A percentile compares a stretch with the other conserved stretches of the same genome.
phyloP scores from a whole-genome alignment of 2,888 invertebrate genomes.

The Nudaria mundana region DNA sequence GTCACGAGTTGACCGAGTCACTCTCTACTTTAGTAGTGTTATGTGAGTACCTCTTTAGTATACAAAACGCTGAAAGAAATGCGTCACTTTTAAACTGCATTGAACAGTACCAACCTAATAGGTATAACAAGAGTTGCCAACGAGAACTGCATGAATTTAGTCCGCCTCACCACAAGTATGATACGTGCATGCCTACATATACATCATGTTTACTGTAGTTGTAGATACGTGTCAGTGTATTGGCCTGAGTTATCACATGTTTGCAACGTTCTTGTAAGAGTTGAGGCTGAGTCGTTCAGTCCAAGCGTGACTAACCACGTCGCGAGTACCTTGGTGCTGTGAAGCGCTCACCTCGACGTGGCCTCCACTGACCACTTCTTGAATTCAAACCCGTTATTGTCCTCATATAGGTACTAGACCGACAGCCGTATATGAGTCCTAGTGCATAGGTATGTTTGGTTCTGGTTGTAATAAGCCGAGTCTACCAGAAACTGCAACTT shows the following conservation, averaged over 20 bases:
- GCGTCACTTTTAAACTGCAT: no score
- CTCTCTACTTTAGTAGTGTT: no score
- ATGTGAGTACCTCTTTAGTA: no score
- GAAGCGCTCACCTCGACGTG: constrained; percentile 67
- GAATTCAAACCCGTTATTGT: constrained; percentile 65
- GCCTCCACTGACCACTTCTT: constrained; percentile 72
- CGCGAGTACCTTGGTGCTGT: constrained; percentile 49
- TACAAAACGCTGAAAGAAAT: no score
- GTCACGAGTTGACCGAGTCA: no score
- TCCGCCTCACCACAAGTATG: constrained; percentile 23
- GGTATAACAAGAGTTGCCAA: no score
- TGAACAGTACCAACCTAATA: no score
- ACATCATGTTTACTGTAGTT: constrained; percentile 9
- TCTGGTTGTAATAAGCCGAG: no score
- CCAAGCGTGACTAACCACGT: constrained; percentile 69
- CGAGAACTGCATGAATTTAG: no score
- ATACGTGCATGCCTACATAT: constrained; percentile 1
- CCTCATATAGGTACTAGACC: constrained; percentile 46
- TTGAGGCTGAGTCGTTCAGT: constrained; percentile 55
- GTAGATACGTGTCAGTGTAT: constrained; percentile 21
- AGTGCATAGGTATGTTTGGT: not conserved
- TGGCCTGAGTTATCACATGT: constrained; percentile 46
- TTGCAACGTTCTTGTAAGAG: constrained; percentile 54
- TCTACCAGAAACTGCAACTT: not conserved
- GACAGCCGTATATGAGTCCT: constrained; percentile 37